Evolutionary conservation across 2,113 vertebrate genomes (phyloP), one percentile per base, ranked within the genome.

Genomic region (Scophthalmus maximus): DNA sequence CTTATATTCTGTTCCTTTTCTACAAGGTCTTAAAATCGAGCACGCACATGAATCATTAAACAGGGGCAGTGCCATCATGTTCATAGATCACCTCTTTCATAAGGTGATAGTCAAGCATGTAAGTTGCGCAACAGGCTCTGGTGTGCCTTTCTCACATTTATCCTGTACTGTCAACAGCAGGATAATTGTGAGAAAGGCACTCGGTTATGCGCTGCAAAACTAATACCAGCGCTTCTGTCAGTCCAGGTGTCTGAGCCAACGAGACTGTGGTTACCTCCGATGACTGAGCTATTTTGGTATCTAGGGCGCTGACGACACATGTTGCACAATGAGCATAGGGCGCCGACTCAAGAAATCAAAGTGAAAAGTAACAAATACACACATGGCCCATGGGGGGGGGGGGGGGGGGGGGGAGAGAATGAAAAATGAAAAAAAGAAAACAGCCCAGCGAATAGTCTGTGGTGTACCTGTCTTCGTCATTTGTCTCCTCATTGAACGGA

Each of bases 121-220:
- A 73, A 61, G 65, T 76, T 68, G 76, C 53, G 12, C 9, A 81
- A 85, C 85, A 68, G 68, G 78, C 44, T 82, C 34, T 60, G 51
- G 64, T 44, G 30, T 6, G 65, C 22, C 29, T 59, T 30, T 67
- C 25, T 32, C 4, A 20, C 29, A 56, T 62, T 66, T 7, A 47
- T 57, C 53, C 36, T 25, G 3, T 3, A 60, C 32, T 68, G 74
- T 70, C 68, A 71, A 65, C 46, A 68, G n/a, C n/a, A n/a, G n/a
- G n/a, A n/a, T n/a, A n/a, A n/a, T n/a, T n/a, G n/a, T n/a, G n/a
- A n/a, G n/a, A n/a, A n/a, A n/a, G n/a, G n/a, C n/a, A n/a, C n/a
- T n/a, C n/a, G n/a, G 29, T 14, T 34, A 5, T 1, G 6, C 6
- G 17, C 0, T 5, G 14, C 50, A 51, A 71, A 76, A 59, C 29